phyloP scores from a whole-genome alignment of 2,113 vertebrate genomes.

The Rhinolophus ferrumequinum region DNA sequence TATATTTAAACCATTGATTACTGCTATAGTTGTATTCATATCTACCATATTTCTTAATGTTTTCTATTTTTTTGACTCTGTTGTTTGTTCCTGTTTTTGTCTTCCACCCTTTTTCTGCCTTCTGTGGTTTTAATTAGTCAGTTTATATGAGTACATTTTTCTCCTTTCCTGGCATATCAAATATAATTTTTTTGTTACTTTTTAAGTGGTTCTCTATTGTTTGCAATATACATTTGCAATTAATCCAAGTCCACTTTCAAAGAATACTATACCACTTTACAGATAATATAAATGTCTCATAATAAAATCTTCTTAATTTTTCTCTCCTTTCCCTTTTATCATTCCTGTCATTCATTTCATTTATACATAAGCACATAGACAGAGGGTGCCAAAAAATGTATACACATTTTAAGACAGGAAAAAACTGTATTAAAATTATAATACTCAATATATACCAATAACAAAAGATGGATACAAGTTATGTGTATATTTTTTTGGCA shows the following conservation, averaged over 20 bases:
- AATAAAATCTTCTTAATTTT: not conserved
- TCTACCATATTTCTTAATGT: not conserved
- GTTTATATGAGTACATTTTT: not conserved
- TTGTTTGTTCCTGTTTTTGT: not conserved
- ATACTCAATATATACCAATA: too few relatives aligned
- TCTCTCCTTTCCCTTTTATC: not conserved
- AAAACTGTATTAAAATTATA: too few relatives aligned
- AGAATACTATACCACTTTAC: too few relatives aligned
- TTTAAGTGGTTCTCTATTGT: not conserved
- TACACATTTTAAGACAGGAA: too few relatives aligned
- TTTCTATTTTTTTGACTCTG: not conserved
- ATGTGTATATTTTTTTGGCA: too few relatives aligned
- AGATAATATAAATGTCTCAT: too few relatives aligned
- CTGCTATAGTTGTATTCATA: not conserved
- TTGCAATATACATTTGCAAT: too few relatives aligned
- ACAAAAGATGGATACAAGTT: too few relatives aligned
- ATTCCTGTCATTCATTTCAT: not conserved
- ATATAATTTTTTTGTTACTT: not conserved
- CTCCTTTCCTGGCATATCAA: not conserved
- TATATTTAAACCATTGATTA: not conserved
- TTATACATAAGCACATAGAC: too few relatives aligned
- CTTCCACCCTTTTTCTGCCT: too few relatives aligned
- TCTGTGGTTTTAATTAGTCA: not conserved
- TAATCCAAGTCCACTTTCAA: too few relatives aligned
- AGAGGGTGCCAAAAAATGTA: too few relatives aligned